A percentile compares a stretch with the other conserved stretches of the same genome.
These are phyloP conservation scores for Barnardius zonarius DNA, from an alignment of 2,113 vertebrate species.

Conservation along the genomic window DNA sequence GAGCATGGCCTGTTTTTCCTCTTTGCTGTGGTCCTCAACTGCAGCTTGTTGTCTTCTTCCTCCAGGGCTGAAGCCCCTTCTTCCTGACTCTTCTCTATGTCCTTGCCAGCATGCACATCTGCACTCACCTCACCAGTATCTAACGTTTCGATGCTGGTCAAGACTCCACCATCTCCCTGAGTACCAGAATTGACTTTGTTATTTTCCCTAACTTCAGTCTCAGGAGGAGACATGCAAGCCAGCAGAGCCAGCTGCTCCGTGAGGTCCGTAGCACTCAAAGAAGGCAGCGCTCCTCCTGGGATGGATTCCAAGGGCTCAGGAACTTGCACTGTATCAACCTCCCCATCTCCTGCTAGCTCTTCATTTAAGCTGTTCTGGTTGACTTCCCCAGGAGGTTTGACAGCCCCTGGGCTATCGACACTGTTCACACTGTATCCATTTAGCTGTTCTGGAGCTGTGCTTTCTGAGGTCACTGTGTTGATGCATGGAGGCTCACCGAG, in stretches of 20 bases:
- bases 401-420: constrained; percentile 46
- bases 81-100: constrained; percentile 51
- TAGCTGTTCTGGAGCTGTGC: constrained; percentile 73
- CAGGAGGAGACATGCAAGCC: constrained; percentile 33
- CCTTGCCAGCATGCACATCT: constrained; percentile 29
- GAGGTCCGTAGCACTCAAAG: constrained; percentile 52
- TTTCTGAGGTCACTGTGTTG: constrained; percentile 72
- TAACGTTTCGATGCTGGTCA: constrained; percentile 18
- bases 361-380: constrained; percentile 67
- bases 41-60: constrained; percentile 66
- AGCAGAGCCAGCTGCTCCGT: constrained; percentile 39
- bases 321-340: constrained; percentile 39
- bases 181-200: constrained; percentile 43
- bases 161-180: constrained; percentile 45
- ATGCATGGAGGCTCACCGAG: constrained; percentile 51
- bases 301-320: constrained; percentile 49
- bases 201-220: constrained; percentile 60
- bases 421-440: constrained; percentile 63
- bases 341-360: constrained; percentile 56
- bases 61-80: constrained; percentile 54
- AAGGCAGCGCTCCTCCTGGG: constrained; percentile 40
- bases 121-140: constrained; percentile 40
- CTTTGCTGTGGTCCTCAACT: constrained; percentile 69
- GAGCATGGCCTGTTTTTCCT: constrained; percentile 90
- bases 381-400: constrained; percentile 42